These are phyloP conservation scores for Pangasius krempfi DNA, from an alignment of 2,797 vertebrate genomes.

Conservation along the genomic window DNA sequence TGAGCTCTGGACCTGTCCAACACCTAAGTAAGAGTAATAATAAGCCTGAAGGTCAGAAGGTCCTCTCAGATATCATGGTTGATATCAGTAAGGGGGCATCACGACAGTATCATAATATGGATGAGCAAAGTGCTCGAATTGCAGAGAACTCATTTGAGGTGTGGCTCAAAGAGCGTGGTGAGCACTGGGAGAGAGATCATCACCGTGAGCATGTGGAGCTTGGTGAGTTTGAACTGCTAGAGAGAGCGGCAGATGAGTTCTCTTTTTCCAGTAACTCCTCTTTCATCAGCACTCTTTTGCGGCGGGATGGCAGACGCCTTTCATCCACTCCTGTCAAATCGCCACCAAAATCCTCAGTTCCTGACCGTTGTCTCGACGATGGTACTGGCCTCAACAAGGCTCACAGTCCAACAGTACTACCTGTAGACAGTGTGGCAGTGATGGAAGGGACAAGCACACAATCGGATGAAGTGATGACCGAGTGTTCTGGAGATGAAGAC, in stretches of 20 bases:
- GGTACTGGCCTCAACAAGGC: not conserved
- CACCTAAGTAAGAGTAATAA: conserved; percentile 30
- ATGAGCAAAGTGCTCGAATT: not conserved
- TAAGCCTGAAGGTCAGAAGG: conserved; percentile 65
- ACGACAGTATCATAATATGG: not conserved
- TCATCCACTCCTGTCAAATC: conserved; percentile 93
- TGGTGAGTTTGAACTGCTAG: conserved; percentile 95
- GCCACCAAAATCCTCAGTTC: conserved; percentile 54
- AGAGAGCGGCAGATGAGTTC: conserved; percentile 93
- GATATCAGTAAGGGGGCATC: not conserved
- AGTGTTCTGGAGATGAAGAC: conserved; percentile 26
- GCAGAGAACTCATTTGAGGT: conserved; percentile 79
- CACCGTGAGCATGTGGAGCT: conserved; percentile 83
- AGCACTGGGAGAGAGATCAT: conserved; percentile 80
- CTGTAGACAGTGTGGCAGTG: not conserved
- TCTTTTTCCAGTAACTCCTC: conserved; percentile 98
- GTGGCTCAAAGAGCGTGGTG: conserved; percentile 85
- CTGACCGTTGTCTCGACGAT: conserved; percentile 37
- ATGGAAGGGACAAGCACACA: not conserved
- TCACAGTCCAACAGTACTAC: conserved; percentile 17
- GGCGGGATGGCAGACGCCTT: conserved; percentile 68
- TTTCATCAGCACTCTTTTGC: conserved; percentile 76
- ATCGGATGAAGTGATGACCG: not conserved
- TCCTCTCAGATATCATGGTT: not conserved
- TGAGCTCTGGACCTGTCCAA: conserved; percentile 3